Base-by-base conservation (phyloP, 2,797 vertebrate genomes). In the Pangasius krempfi region DNA sequence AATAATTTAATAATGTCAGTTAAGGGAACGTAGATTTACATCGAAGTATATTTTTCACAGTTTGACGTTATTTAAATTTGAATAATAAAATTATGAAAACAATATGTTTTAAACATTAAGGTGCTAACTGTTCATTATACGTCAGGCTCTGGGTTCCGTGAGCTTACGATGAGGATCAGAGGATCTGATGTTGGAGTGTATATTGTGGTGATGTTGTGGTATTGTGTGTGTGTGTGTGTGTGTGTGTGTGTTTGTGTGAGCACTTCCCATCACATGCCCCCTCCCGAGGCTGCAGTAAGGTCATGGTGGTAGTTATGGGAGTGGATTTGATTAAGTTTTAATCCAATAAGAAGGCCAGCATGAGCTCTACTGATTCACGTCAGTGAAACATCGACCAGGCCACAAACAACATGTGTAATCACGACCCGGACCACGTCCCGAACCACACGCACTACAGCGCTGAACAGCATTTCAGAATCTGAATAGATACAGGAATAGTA, bases 281-380 rank as follows among this genome's bases (percentile, higher is more conserved):
- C 47, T 54, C 81, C 40, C 50, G 81, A 18, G 58, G 60, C 60
- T 52, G 13, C 66, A 47, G 25, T 82, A 73, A 68, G 76, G 47
- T 79, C 50, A 73, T 47, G 80, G 22, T 62, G 56, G 80, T 62
- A 14, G 33, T 62, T 62, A 16, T 27, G 22, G 22, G 2, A 82
- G 5, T 44, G 44, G 52, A 87, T 87, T 8, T 60, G 52, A 87
- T 82, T 87, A 33, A 3, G 64, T 72, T 64, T 83, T 87, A 87
- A 87, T 87, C 86, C 64, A 87, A 87, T 81, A 56, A 44, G 62
- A 68, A 56, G 13, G 5, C 86, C 47, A 47, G 73, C 44, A 30
- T 22, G 73, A 66, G 60, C 75, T 52, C 9, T 2, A 52, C 30
- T 66, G 85, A 79, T 20, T 62, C 25, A 27, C 72, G 37, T 40